These are phyloP conservation scores for Chionoecetes opilio DNA, from an alignment of 1,140 invertebrate species.

Conservation along the genomic window DNA sequence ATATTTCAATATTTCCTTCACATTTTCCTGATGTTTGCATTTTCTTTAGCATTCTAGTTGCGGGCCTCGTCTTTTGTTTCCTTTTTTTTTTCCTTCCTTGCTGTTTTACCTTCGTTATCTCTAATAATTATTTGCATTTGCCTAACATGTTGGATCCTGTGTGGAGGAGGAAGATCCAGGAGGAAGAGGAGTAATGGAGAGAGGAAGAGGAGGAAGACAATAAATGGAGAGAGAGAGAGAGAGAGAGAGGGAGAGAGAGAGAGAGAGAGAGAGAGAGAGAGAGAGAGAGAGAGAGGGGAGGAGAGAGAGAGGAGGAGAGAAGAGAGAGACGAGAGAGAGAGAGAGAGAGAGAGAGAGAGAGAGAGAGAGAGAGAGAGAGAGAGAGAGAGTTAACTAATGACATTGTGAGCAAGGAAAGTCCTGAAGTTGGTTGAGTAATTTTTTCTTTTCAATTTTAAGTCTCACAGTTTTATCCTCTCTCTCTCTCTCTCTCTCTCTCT, in stretches of 20 bases:
- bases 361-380: slow-evolving; percentile 31
- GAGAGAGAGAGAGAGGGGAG: background rate
- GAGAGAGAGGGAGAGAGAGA: background rate
- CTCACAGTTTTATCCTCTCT: background rate
- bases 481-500: background rate
- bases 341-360: slow-evolving; percentile 14
- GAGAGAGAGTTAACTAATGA: background rate
- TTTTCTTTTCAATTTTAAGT: background rate
- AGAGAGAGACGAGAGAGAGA: background rate
- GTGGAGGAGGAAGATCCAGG: background rate
- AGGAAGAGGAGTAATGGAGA: background rate
- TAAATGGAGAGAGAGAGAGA: background rate
- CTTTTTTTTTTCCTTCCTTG: no score
- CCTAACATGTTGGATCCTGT: no score
- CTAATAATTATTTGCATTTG: no score
- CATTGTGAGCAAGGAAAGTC: background rate
- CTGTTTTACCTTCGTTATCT: no score
- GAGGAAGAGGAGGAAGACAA: background rate
- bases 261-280: background rate
- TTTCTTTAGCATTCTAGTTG: no score
- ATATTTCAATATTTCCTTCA: no score
- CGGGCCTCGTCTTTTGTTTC: no score
- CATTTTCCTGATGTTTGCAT: no score
- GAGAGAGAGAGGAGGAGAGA: slow-evolving; percentile 13
- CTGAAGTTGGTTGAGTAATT: background rate